Base-by-base conservation (phyloP, 2,888 invertebrate genomes). In the Reticulitermes lucifugus region DNA sequence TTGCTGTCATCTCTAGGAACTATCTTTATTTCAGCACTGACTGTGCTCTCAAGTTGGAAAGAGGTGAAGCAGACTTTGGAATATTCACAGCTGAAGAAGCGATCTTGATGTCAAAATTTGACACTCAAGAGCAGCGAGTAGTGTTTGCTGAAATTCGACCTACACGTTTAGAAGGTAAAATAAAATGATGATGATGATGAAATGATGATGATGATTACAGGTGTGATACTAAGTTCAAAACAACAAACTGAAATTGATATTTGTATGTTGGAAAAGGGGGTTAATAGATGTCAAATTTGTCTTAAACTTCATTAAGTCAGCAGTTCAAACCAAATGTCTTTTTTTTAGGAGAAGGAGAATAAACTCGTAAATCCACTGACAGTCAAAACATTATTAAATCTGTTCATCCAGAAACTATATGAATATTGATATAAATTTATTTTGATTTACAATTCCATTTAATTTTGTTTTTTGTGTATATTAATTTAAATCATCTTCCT, bases 21-120 rank as follows among this genome's bases (percentile, higher is more conserved):
- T n/a, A 25, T 65, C 2, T 25, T 10, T 7, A n/a, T 65, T 86
- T 88, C 88, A 94, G 94, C 87, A 90, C 94, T 51, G 94, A 95
- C 88, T 95, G 95, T 88, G 92, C 94, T 0, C 88, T 94, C 14
- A 92, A 92, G 87, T 89, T 95, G 77, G 90, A 91, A 0, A 89
- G 91, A 7, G 92, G 92, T 0, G 89, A 91, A 41, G 94, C 92
- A 0, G 93, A 94, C 87, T 91, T 95, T 85, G 94, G 93, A 0
- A 89, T 93, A 70, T 93, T 95, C 88, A 91, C 91, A 0, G 93
- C 94, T 5, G 95, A 95, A 88, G 94, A 94, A 88, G 91, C 93
- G 7, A 89, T 95, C 1, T 89, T 95, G 7, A 90, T 94, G 14
- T 86, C 88, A 22, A 88, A 88, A 84, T 88, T 88, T 91, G 92